Evolutionary conservation across 2,113 vertebrate species (phyloP).

Genomic region (Tachycineta bicolor): DNA sequence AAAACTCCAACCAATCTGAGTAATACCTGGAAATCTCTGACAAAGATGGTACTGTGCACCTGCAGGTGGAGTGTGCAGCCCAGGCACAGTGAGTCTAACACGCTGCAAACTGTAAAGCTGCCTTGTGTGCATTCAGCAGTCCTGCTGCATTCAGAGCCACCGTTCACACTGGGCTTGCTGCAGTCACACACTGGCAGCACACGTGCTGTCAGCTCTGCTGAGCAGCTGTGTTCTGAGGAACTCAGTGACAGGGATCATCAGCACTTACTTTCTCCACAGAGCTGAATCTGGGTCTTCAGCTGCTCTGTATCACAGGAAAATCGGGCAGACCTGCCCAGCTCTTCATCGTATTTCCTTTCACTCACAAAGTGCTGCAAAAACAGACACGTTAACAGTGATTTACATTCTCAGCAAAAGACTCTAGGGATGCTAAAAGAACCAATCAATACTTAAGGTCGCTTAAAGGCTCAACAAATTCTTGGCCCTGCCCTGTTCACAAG

Average conservation of each 20-base stretch:
- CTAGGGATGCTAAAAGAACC: neutral
- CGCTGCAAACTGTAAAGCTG: neutral
- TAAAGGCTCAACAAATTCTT: neutral
- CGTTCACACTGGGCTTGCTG: neutral
- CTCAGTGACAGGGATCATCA: neutral
- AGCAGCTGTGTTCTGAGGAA: neutral
- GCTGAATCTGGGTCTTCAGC: slow-evolving; percentile 78
- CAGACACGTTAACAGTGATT: neutral
- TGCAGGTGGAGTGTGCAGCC: neutral
- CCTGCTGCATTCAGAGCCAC: neutral
- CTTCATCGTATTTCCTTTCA: slow-evolving; percentile 83
- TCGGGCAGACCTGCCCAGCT: slow-evolving; percentile 79
- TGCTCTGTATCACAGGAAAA: slow-evolving; percentile 80
- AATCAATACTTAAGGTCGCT: neutral
- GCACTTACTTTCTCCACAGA: slow-evolving; percentile 82
- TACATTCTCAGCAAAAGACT: neutral
- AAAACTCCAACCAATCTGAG: neutral
- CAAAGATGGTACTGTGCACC: neutral
- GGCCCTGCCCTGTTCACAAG: neutral
- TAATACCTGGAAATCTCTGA: neutral
- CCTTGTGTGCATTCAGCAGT: neutral
- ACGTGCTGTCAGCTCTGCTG: neutral
- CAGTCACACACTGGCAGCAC: neutral
- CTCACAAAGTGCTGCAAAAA: slow-evolving; percentile 82
- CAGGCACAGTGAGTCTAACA: neutral